Evolutionary conservation across 2,113 vertebrate species (phyloP).

Genomic region (Cricetomys ansorgei): DNA sequence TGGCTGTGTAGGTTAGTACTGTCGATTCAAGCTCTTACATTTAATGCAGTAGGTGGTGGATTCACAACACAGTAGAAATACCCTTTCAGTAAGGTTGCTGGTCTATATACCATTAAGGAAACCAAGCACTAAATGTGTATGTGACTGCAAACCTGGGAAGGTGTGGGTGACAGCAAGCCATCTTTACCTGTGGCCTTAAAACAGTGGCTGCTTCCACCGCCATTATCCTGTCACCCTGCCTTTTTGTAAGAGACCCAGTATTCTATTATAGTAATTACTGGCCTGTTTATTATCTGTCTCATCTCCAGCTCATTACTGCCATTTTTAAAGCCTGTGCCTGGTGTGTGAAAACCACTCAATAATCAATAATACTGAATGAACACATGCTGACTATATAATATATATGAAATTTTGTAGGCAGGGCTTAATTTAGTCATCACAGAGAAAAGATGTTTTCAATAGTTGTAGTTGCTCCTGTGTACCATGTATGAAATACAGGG

Average conservation of each 20-base stretch:
- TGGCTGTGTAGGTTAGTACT: constrained; percentile 51
- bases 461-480: background rate
- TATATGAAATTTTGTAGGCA: constrained; percentile 26
- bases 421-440: constrained; percentile 45
- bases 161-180: background rate
- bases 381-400: background rate
- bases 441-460: constrained; percentile 34
- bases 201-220: background rate
- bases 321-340: constrained; percentile 19
- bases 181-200: background rate
- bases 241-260: background rate
- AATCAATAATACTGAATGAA: constrained; percentile 22
- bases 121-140: background rate
- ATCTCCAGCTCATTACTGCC: background rate
- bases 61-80: constrained; percentile 44
- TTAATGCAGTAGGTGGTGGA: constrained; percentile 62
- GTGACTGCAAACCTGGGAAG: background rate
- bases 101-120: background rate
- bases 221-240: background rate
- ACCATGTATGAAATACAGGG: background rate
- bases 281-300: background rate
- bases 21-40: constrained; percentile 64
- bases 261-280: constrained; percentile 30
- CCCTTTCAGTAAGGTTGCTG: constrained; percentile 44
- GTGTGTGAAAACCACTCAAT: background rate